phyloP scores from a whole-genome alignment of 2,113 vertebrate species.

The Menidia beryllina region DNA sequence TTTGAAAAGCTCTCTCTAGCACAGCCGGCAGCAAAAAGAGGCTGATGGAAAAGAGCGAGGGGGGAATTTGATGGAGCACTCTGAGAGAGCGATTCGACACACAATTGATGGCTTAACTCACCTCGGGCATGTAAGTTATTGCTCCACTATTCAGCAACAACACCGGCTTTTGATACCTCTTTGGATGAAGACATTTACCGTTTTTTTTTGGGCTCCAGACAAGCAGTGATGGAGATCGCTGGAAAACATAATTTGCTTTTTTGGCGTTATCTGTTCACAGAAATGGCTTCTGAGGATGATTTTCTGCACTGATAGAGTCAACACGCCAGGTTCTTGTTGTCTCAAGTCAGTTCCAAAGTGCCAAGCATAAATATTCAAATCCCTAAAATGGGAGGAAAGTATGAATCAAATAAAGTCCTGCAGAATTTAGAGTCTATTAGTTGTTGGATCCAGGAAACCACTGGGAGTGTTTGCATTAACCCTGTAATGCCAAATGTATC shows the following conservation, averaged over 20 bases:
- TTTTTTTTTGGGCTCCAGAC: background rate
- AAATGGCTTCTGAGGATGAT: slow-evolving; percentile 6
- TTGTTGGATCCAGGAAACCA: slow-evolving; percentile 44
- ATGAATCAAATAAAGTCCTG: slow-evolving; percentile 22
- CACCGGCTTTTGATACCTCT: slow-evolving; percentile 6
- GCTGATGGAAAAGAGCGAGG: slow-evolving; percentile 25
- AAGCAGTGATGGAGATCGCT: background rate
- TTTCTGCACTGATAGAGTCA: background rate
- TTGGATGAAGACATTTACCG: slow-evolving; percentile 5
- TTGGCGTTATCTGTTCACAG: background rate
- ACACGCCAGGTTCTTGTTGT: background rate
- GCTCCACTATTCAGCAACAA: slow-evolving; percentile 18
- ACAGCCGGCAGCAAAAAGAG: slow-evolving; percentile 4
- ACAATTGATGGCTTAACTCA: slow-evolving; percentile 30
- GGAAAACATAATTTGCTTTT: slow-evolving; percentile 2
- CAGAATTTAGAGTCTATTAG: slow-evolving; percentile 22
- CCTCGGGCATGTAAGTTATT: slow-evolving; percentile 20
- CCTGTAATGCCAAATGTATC: too few species aligned
- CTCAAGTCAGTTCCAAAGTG: too few species aligned
- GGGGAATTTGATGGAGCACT: slow-evolving; percentile 12
- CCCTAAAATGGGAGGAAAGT: slow-evolving; percentile 12
- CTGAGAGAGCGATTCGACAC: slow-evolving; percentile 1
- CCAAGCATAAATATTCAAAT: slow-evolving; percentile 19
- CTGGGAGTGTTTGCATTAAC: slow-evolving; percentile 21
- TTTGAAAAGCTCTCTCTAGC: slow-evolving; percentile 14